These are phyloP conservation scores for Agraylea sexmaculata DNA, from an alignment of 1,140 invertebrate species.

Conservation along the genomic window DNA sequence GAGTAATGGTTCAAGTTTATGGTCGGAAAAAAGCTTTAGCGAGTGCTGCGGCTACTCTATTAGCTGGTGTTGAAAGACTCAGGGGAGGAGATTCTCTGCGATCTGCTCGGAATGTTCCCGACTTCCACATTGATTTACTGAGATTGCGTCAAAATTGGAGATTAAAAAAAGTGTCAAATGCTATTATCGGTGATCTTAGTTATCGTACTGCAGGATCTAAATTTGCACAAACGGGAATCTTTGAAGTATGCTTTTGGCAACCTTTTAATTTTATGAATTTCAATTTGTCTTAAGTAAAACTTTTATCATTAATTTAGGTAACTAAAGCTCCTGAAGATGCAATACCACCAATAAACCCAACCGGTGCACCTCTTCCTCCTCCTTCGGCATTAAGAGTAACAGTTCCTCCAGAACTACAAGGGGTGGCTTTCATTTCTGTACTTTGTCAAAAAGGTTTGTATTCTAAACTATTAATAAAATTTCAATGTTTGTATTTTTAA, in stretches of 20 bases:
- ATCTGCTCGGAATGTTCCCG: slow-evolving; percentile 59
- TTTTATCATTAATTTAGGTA: slow-evolving; percentile 33
- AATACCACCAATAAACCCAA: slow-evolving; percentile 43
- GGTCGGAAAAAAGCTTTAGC: slow-evolving; percentile 85
- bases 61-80: slow-evolving; percentile 76
- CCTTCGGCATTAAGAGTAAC: slow-evolving; percentile 78
- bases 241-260: slow-evolving; percentile 54
- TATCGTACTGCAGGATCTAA: slow-evolving; percentile 88
- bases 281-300: slow-evolving; percentile 3
- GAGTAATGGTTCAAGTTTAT: slow-evolving; percentile 78
- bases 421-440: slow-evolving; percentile 91
- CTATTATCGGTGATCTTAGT: slow-evolving; percentile 92
- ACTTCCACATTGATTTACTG: slow-evolving; percentile 89
- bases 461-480: neutral
- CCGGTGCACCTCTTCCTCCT: slow-evolving; percentile 27
- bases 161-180: slow-evolving; percentile 88
- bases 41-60: slow-evolving; percentile 69
- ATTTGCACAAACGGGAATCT: slow-evolving; percentile 85
- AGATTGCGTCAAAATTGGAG: slow-evolving; percentile 88
- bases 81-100: slow-evolving; percentile 64
- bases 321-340: slow-evolving; percentile 81
- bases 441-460: slow-evolving; percentile 75
- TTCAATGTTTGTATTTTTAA: too few relatives aligned
- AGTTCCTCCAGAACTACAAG: slow-evolving; percentile 87
- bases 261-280: neutral